These are phyloP conservation scores for Botia kubotai DNA, from an alignment of 2,797 vertebrate species.

Conservation along the genomic window DNA sequence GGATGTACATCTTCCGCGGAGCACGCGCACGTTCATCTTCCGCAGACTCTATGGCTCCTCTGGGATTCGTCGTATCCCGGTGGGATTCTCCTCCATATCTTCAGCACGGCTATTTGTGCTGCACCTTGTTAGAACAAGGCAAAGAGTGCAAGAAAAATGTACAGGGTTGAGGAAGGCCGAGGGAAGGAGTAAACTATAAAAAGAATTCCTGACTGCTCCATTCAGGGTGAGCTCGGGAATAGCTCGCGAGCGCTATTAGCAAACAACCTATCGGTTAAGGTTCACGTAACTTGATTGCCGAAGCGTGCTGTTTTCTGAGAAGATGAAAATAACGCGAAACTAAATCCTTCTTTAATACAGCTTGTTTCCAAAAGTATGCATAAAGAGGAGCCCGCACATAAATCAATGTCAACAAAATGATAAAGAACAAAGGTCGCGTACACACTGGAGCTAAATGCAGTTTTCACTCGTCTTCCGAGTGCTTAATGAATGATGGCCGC, in stretches of 20 bases:
- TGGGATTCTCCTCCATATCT: constrained; percentile 38
- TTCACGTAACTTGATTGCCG: constrained; percentile 23
- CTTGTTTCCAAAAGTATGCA: neutral
- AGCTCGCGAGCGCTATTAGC: neutral
- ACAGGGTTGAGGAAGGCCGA: constrained; percentile 15
- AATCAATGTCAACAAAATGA: neutral
- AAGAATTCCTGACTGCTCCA: constrained; percentile 3
- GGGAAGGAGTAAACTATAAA: constrained; percentile 29
- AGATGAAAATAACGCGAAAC: neutral
- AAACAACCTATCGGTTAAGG: constrained; percentile 37
- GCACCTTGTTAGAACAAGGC: constrained; percentile 50
- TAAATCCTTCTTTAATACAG: neutral
- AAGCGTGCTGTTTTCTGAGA: neutral
- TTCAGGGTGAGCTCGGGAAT: constrained; percentile 18
- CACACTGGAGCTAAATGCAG: neutral
- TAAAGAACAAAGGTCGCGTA: neutral
- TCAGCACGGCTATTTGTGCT: constrained; percentile 50
- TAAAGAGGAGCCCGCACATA: neutral
- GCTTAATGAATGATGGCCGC: neutral
- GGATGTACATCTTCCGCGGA: constrained; percentile 10
- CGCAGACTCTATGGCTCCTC: constrained; percentile 1
- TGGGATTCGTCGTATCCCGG: constrained; percentile 29
- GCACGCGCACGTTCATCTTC: constrained; percentile 22
- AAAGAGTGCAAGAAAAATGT: constrained; percentile 53
- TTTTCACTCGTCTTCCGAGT: neutral